Conservation (phyloP, 2,113 vertebrate species). For the Zosterops lateralis region DNA sequence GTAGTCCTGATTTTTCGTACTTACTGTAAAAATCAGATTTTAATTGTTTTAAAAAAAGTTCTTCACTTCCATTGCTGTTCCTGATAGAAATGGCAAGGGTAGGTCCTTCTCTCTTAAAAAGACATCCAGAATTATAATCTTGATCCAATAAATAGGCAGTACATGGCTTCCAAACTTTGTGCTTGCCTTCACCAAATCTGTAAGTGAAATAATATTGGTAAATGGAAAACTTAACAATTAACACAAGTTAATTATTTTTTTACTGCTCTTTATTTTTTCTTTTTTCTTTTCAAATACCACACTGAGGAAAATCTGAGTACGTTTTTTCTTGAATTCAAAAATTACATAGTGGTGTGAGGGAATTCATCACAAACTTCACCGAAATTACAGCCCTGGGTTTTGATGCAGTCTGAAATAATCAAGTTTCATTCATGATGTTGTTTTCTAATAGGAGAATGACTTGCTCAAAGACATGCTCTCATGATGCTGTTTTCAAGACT, state of each 20-base stretch:
- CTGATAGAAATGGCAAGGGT: constrained; percentile 45
- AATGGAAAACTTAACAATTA: neutral
- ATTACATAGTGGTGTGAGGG: neutral
- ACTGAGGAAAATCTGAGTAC: neutral
- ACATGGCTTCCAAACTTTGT: constrained; percentile 41
- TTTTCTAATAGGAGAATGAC: neutral
- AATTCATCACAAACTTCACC: neutral
- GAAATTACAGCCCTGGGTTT: neutral
- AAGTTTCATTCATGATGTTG: neutral
- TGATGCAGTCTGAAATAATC: neutral
- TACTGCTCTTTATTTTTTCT: fast-evolving
- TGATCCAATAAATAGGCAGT: constrained; percentile 27
- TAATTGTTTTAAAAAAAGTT: neutral
- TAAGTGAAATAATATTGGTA: neutral
- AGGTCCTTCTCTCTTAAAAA: constrained; percentile 39
- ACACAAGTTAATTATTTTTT: neutral
- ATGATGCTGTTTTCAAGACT: neutral
- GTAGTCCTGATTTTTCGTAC: neutral
- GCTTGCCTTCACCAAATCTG: neutral
- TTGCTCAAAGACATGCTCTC: neutral
- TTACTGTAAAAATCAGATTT: constrained; percentile 54
- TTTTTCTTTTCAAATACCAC: neutral
- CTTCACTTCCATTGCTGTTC: constrained; percentile 12
- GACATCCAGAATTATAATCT: constrained; percentile 46
- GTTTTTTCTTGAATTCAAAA: neutral